Evolutionary conservation across 1,140 invertebrate genomes (phyloP), one percentile per base, ranked within the genome.

Genomic region (Lordiphosa clarofinis): DNA sequence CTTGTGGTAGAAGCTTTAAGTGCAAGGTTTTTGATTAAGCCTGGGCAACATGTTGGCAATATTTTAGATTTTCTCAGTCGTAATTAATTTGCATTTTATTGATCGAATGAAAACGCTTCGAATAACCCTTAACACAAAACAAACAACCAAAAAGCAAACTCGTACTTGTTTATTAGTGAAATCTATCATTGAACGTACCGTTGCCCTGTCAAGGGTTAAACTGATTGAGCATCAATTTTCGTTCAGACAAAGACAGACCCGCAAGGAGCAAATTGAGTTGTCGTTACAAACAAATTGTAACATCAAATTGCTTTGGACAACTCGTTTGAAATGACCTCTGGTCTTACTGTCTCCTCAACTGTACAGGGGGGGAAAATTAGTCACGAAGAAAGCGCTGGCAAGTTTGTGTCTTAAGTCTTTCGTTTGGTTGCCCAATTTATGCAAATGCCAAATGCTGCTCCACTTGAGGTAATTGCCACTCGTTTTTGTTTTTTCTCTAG

Each of bases 391-490:
- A 82, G 73, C 73, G 48, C 43, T 33, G 6, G 28, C 36, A 62
- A 78, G 82, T 82, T 84, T 48, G 58, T 63, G 78, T 73, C 78
- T 73, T 81, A 73, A 79, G 56, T 79, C 74, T 78, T 56, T 68
- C 52, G 56, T 55, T 58, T 38, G 47, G 61, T 64, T 50, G 65
- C 21, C 58, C 76, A 76, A 81, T 76, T 82, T 84, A 82, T 82
- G 76, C 76, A 82, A 82, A 84, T 67, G 75, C 71, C 74, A 67
- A 74, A 73, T 68, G 74, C 62, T 82, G 76, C 76, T 82, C 78
- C 76, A 82, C 59, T 84, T 82, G 63, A 69, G 66, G 78, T 84
- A 82, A 82, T 82, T 82, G 76, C 78, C 78, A 84, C 78, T 79
- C 59, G 66, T 56, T 52, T 56, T 58, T 58, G 56, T 46, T 31